phyloP scores from a whole-genome alignment of 2,113 vertebrate species.

The Patagioenas fasciata region DNA sequence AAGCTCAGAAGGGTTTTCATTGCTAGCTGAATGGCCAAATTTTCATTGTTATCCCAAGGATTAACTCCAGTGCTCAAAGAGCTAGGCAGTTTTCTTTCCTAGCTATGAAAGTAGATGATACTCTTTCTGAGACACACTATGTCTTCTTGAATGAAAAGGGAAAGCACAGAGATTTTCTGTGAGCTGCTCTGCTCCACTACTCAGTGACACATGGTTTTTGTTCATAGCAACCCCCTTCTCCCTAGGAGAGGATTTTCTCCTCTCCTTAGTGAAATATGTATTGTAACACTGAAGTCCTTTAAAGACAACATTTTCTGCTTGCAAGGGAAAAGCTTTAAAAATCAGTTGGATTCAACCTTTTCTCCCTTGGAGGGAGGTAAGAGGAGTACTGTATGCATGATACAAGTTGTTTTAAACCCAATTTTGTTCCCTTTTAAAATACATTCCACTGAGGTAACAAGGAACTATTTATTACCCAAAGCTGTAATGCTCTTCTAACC shows the following conservation, averaged over 20 bases:
- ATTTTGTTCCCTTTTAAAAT: not conserved
- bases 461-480: not conserved
- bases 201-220: not conserved
- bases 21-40: not conserved
- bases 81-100: not conserved
- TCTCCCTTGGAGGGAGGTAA: not conserved
- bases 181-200: not conserved
- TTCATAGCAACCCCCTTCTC: not conserved
- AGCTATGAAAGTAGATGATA: not conserved
- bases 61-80: not conserved
- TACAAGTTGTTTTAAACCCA: not conserved
- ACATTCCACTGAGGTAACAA: not conserved
- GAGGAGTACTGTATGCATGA: not conserved
- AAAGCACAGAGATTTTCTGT: not conserved
- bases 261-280: not conserved
- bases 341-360: not conserved
- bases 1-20: not conserved
- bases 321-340: not conserved
- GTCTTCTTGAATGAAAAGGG: not conserved
- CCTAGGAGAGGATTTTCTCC: not conserved
- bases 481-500: not conserved
- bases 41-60: not conserved
- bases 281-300: not conserved
- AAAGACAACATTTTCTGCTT: not conserved
- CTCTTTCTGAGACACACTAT: not conserved